phyloP scores from a whole-genome alignment of 1,140 invertebrate species.

The Drosophila willistoni region DNA sequence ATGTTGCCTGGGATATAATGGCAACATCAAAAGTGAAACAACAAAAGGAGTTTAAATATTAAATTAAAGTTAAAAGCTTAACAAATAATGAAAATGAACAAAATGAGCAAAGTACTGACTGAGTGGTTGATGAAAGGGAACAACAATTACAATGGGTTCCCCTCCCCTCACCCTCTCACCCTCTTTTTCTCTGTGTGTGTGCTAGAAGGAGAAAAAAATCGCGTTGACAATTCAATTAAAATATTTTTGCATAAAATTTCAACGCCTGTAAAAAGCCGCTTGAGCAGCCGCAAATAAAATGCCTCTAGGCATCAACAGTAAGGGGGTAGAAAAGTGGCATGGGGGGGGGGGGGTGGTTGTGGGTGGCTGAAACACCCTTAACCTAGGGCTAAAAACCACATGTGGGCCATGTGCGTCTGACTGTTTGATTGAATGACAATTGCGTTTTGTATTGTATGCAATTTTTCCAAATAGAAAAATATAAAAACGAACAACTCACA shows the following conservation, averaged over 20 bases:
- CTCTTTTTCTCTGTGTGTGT: not conserved
- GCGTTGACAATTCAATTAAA: conserved; percentile 80
- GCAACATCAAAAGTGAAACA: conserved; percentile 65
- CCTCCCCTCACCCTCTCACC: no score
- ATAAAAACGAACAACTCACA: not conserved
- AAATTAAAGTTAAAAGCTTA: conserved; percentile 78
- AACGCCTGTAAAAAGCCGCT: conserved; percentile 64
- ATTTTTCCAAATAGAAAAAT: not conserved
- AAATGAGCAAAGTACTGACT: conserved; percentile 56
- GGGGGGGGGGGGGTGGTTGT: not conserved
- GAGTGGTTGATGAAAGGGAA: conserved; percentile 10
- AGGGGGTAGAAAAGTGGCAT: no score
- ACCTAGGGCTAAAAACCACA: conserved; percentile 34
- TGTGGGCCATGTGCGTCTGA: conserved; percentile 38
- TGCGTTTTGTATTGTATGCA: conserved; percentile 31
- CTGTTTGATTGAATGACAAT: conserved; percentile 61
- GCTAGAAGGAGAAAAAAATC: conserved; percentile 51
- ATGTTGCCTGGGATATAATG: conserved; percentile 29
- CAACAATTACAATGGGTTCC: conserved; percentile 33
- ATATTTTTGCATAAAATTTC: conserved; percentile 77
- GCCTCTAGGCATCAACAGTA: conserved; percentile 15
- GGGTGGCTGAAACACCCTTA: not conserved
- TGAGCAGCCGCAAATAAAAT: conserved; percentile 69
- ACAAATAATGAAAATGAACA: conserved; percentile 71
- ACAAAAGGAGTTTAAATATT: conserved; percentile 76